A percentile compares a stretch with the other conserved stretches of the same genome.
Conservation (phyloP, 2,888 invertebrate genomes). For the Heliconius aoede region DNA sequence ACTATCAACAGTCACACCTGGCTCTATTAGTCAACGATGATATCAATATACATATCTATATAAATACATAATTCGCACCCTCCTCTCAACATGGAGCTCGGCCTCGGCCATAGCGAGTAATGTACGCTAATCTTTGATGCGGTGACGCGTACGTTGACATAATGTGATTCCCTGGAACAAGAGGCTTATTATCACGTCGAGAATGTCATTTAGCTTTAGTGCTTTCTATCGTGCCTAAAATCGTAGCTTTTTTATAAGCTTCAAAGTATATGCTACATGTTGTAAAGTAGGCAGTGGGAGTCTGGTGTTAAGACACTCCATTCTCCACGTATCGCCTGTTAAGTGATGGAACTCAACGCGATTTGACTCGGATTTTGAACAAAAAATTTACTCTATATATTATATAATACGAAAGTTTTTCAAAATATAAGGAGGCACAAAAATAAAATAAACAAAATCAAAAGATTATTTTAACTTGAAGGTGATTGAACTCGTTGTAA, state of each 20-base stretch:
- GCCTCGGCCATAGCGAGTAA: conserved; percentile 16
- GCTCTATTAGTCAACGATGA: too few species aligned
- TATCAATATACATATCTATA: neutral
- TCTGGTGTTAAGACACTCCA: too few species aligned
- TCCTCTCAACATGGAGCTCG: conserved; percentile 5
- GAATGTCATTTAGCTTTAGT: conserved; percentile 22
- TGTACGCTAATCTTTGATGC: conserved; percentile 20
- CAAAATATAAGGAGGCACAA: too few species aligned
- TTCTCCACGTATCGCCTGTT: too few species aligned
- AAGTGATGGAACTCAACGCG: too few species aligned
- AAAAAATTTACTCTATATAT: too few species aligned
- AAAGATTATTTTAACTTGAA: neutral
- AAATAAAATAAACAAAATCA: neutral
- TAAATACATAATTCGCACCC: conserved; percentile 2
- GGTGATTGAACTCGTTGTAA: conserved; percentile 4
- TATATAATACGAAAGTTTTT: too few species aligned
- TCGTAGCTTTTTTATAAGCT: neutral
- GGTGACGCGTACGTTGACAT: conserved; percentile 2
- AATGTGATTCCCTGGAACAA: conserved; percentile 14
- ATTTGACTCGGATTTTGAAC: too few species aligned
- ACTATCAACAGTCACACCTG: neutral
- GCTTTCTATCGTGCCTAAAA: conserved; percentile 1
- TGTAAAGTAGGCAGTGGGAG: too few species aligned
- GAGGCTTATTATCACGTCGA: conserved; percentile 9
- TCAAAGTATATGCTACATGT: too few species aligned